Evolutionary conservation across 2,113 vertebrate genomes (phyloP), one percentile per base, ranked within the genome.

Genomic region (Melanotaenia duboulayi): DNA sequence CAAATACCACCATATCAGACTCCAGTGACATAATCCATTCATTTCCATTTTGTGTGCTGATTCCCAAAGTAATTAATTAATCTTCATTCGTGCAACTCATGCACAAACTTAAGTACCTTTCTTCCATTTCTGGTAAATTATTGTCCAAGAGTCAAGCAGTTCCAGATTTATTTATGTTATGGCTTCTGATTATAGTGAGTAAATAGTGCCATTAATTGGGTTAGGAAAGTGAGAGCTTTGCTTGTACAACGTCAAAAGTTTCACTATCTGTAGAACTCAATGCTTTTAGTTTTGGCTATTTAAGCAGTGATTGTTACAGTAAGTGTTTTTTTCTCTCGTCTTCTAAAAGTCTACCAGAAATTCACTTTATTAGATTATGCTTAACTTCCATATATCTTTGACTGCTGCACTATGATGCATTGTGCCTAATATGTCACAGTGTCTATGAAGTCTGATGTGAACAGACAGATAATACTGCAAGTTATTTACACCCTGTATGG

Each of bases 41-140:
- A 68, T 14, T 84, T 83, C 69, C 76, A 69, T 84, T 85, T 85
- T 68, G 70, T 78, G 42, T 60, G 51, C 58, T 28, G 42, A 65
- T 86, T 91, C 86, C 90, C 82, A 81, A 46, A 85, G 91, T 89
- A 88, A 92, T 90, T 90, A 86, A 93, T 92, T 88, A 87, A 89
- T 83, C 85, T 86, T 81, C 81, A 90, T 91, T 90, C 80, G 89
- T 88, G 76, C 81, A 86, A 79, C 85, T 87, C 60, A n/a, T 24
- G 61, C 69, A 48, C 56, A 85, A 83, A 77, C 52, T 66, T 84
- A 82, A 75, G 42, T 28, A 20, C 74, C 51, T 68, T 63, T 65
- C 52, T 52, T 67, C 63, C 59, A 70, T 89, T 71, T 64, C 82
- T 91, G 71, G 51, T 90, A 86, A 89, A 86, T 87, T 78, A 87